Conservation (phyloP, 1,140 invertebrate genomes). For the Campodea augens region DNA sequence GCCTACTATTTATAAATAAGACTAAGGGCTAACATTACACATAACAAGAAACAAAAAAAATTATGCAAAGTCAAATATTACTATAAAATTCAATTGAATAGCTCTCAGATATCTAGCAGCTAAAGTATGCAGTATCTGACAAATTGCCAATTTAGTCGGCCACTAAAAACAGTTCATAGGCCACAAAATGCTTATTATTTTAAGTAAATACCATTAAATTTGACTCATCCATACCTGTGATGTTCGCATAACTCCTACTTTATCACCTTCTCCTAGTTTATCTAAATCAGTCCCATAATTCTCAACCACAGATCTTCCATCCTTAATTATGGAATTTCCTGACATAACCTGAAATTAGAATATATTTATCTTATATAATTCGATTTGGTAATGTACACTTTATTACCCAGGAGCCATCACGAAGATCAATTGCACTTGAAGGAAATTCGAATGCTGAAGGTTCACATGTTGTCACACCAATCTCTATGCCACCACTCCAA, state of each 20-base stretch:
- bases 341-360: slow-evolving; percentile 48
- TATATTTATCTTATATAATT: slow-evolving; percentile 6
- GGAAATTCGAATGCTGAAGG: slow-evolving; percentile 61
- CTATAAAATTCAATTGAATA: no score
- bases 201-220: not conserved
- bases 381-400: not conserved
- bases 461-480: slow-evolving; percentile 70
- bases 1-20: no score
- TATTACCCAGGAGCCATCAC: slow-evolving; percentile 64
- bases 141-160: no score
- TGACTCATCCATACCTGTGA: slow-evolving; percentile 34
- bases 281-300: slow-evolving; percentile 70
- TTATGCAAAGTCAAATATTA: no score
- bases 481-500: slow-evolving; percentile 83
- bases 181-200: no score
- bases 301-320: slow-evolving; percentile 58
- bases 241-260: slow-evolving; percentile 61
- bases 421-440: slow-evolving; percentile 61
- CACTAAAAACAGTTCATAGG: no score
- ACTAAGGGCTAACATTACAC: no score
- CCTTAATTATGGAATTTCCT: slow-evolving; percentile 59
- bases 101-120: no score
- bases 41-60: no score
- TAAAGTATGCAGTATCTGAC: no score
- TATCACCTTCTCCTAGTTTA: slow-evolving; percentile 62